Percentiles rank a stretch among this genome's conserved stretches.
Evolutionary conservation across 2,888 invertebrate genomes (phyloP).

Genomic region (Entomobrya proxima): DNA sequence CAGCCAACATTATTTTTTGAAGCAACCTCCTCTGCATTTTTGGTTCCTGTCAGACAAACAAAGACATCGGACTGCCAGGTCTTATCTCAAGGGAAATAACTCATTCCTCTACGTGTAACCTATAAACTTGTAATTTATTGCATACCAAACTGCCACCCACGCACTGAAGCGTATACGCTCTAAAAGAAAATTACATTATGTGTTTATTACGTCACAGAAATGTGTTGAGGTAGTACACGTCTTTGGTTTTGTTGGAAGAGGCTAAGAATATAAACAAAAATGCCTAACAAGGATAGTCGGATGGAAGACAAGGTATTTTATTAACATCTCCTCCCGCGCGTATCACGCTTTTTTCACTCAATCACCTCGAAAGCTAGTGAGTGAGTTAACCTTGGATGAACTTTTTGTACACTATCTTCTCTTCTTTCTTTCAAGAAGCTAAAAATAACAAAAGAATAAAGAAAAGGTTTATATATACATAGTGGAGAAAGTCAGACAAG

Average conservation of each 20-base stretch:
- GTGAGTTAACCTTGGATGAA: constrained; percentile 7
- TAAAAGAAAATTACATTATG: too few relatives aligned
- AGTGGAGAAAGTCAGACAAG: constrained; percentile 34
- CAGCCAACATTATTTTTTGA: not conserved
- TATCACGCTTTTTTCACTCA: constrained; percentile 36
- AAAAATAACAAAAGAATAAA: too few relatives aligned
- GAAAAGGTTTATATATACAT: too few relatives aligned
- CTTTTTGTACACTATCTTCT: not conserved
- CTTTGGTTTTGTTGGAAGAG: not conserved
- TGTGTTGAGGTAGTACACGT: too few relatives aligned
- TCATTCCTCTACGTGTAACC: not conserved
- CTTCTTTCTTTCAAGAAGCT: not conserved
- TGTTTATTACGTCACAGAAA: too few relatives aligned
- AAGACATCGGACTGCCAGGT: too few relatives aligned
- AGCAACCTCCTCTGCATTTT: not conserved
- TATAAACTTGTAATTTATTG: constrained; percentile 6
- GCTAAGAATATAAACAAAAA: not conserved
- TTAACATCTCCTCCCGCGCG: not conserved
- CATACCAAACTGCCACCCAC: constrained; percentile 4
- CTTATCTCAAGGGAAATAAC: constrained; percentile 7
- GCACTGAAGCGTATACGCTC: not conserved
- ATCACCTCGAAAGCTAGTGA: constrained; percentile 49
- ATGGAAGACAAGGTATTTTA: constrained; percentile 12
- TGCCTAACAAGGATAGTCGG: not conserved
- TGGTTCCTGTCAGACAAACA: not conserved